Base-by-base conservation (phyloP, 2,888 invertebrate genomes). In the Lacanobia wlatinum region DNA sequence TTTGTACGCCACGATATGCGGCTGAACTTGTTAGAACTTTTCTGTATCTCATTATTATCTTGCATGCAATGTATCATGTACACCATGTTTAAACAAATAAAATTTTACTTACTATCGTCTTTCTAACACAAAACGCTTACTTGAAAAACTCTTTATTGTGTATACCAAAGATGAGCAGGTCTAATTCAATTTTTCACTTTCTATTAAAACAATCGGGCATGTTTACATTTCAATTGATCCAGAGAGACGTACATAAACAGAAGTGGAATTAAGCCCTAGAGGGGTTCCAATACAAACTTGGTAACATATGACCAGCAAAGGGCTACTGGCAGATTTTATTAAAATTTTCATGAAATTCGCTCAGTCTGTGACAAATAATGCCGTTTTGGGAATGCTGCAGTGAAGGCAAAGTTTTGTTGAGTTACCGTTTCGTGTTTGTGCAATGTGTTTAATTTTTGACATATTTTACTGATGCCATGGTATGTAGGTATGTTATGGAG, bases 271-370 rank as follows among this genome's bases (percentile, higher is more conserved):
- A 77, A 52, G 23, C 79, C 28, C 68, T n/a, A 52, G 61, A 76
- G 80, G 3, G 0, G 2, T 5, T 43, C 43, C 14, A 5, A 52
- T 40, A 43, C 63, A 48, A 52, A 70, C 60, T 70, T 2, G 56
- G 18, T 40, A 21, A 60, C 18, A 34, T 43, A 55, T 4, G 7
- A 4, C 0, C 14, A 56, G 23, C 7, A 50, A 71, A 66, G 63
- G 52, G 28, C 46, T 48, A 38, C 63, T 43, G 66, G 23, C 50
- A 62, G 40, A 82, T 76, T 34, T 84, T 84, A 72, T 82, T 79
- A 82, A 83, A 83, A 84, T 79, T 73, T 73, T 78, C 73, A 76
- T 76, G 70, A 82, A 70, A 74, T 75, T 82, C 48, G 50, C 65
- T 68, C 73, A 77, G 62, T 72, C 76, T 74, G 74, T 70, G 80